These are phyloP conservation scores for Reinhardtius hippoglossoides DNA, from an alignment of 2,113 vertebrate genomes.

Conservation along the genomic window DNA sequence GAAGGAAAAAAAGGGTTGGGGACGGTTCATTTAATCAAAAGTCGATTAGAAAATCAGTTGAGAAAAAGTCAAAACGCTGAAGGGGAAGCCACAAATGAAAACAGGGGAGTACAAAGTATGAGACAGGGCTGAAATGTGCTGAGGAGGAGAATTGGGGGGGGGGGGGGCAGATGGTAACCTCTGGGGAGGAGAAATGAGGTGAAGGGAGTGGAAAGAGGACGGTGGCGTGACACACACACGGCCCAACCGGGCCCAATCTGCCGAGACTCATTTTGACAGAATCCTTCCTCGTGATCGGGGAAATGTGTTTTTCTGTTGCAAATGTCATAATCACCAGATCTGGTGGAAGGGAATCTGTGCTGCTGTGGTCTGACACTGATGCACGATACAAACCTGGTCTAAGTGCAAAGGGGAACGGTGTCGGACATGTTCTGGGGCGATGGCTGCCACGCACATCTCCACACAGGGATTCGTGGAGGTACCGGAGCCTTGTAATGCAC, in stretches of 20 bases:
- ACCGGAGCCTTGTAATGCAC: conserved; percentile 48
- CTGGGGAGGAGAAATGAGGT: conserved; percentile 66
- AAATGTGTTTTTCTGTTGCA: conserved; percentile 22
- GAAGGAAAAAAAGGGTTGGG: neutral
- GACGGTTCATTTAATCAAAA: conserved; percentile 4
- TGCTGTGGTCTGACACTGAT: conserved; percentile 26
- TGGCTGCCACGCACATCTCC: conserved; percentile 9
- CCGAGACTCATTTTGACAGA: conserved; percentile 52
- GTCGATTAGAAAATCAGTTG: neutral
- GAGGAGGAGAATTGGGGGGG: conserved; percentile 5
- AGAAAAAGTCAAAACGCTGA: conserved; percentile 5
- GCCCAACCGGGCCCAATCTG: conserved; percentile 54
- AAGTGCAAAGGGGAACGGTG: conserved; percentile 42
- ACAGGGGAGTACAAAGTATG: neutral
- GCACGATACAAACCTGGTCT: conserved; percentile 24
- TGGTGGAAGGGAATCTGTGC: conserved; percentile 38
- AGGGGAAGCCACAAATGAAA: neutral
- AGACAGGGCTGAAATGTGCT: conserved; percentile 35
- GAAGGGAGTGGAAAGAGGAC: conserved; percentile 54
- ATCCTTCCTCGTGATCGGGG: conserved; percentile 25
- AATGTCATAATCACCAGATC: conserved; percentile 21
- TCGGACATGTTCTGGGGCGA: conserved; percentile 32
- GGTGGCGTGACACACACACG: conserved; percentile 60
- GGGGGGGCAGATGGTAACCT: conserved; percentile 58
- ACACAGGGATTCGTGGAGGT: conserved; percentile 38